phyloP scores from a whole-genome alignment of 2,797 vertebrate genomes.

The Diglossa cyanea region DNA sequence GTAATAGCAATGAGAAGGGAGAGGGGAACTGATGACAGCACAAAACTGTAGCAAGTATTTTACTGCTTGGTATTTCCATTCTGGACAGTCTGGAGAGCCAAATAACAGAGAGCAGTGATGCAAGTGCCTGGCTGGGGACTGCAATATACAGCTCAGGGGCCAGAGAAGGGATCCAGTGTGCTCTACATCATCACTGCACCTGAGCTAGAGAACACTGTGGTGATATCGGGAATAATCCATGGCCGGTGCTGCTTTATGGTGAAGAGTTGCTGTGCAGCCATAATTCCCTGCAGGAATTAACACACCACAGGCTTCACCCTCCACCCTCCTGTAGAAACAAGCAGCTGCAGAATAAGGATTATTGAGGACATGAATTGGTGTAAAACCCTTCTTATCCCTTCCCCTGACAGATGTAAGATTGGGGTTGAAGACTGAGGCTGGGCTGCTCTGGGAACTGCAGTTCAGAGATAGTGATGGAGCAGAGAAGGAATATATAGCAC shows the following conservation, averaged over 20 bases:
- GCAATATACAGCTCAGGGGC: not conserved
- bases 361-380: not conserved
- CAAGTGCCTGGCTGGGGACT: not conserved
- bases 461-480: not conserved
- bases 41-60: not conserved
- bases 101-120: not conserved
- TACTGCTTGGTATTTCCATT: not conserved
- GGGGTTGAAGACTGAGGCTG: not conserved
- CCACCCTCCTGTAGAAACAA: constrained; percentile 13
- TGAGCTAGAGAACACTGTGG: not conserved
- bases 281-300: not conserved
- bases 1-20: not conserved
- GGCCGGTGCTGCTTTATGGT: not conserved
- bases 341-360: not conserved
- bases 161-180: not conserved
- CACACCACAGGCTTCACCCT: not conserved
- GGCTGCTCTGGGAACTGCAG: constrained; percentile 3
- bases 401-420: not conserved
- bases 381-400: not conserved
- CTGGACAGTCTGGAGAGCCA: constrained; percentile 9
- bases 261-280: not conserved
- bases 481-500: not conserved
- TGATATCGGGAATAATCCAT: not conserved
- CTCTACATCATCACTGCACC: not conserved
- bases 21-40: not conserved